phyloP scores from a whole-genome alignment of 2,113 vertebrate genomes.

The Balaeniceps rex region DNA sequence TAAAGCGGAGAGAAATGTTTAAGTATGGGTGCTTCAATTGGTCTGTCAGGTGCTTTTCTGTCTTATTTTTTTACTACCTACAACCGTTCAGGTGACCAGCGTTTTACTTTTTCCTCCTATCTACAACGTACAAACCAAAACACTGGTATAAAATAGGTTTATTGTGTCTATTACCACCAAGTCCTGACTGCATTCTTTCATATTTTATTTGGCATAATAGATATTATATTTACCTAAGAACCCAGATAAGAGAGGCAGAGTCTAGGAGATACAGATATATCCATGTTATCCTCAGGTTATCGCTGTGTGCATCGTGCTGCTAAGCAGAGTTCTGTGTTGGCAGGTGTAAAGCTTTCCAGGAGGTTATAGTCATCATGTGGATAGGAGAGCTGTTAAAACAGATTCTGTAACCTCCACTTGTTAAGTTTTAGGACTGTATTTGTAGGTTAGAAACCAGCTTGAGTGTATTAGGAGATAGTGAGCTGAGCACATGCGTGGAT shows the following conservation, averaged over 20 bases:
- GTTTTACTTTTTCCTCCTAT: not conserved
- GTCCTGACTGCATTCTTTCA: not conserved
- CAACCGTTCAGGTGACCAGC: not conserved
- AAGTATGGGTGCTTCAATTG: not conserved
- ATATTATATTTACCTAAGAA: not conserved
- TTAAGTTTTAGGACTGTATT: not conserved
- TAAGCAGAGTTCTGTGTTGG: not conserved
- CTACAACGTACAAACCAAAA: not conserved
- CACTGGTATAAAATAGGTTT: not conserved
- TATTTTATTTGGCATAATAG: not conserved
- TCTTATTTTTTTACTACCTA: not conserved
- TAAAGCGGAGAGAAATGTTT: not conserved
- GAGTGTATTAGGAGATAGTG: not conserved
- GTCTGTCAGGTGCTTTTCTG: not conserved
- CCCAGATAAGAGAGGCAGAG: not conserved
- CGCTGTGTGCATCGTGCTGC: not conserved
- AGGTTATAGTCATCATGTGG: not conserved
- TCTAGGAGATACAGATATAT: not conserved
- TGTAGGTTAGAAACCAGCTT: not conserved
- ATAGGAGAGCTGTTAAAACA: not conserved
- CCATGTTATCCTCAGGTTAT: not conserved
- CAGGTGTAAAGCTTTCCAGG: not conserved
- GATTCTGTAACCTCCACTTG: not conserved
- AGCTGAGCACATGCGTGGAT: accelerated
- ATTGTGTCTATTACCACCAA: not conserved